phyloP scores from a whole-genome alignment of 2,797 vertebrate genomes.

The Bradypodion ventrale region DNA sequence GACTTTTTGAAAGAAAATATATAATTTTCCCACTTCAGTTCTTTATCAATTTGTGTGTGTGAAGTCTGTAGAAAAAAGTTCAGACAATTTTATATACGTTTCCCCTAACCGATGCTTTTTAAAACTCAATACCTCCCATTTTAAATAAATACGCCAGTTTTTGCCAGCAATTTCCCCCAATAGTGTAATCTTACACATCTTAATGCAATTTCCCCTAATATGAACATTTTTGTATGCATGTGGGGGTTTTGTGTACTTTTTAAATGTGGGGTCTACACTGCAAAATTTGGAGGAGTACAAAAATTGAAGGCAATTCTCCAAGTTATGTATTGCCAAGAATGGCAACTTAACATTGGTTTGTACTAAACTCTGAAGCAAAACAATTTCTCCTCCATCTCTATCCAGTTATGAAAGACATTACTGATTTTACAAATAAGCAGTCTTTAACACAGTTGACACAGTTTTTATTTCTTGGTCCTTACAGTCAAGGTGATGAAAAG shows the following conservation, averaged over 20 bases:
- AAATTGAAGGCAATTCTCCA: background rate
- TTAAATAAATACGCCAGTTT: background rate
- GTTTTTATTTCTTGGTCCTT: constrained; percentile 38
- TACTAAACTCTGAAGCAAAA: background rate
- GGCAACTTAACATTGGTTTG: background rate
- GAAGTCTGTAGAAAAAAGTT: background rate
- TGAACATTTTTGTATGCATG: background rate
- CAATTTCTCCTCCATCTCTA: background rate
- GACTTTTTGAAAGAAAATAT: no score
- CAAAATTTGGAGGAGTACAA: background rate
- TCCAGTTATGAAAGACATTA: constrained; percentile 34
- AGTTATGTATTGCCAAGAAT: background rate
- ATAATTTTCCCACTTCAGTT: background rate
- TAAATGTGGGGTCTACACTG: no score
- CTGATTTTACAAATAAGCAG: constrained; percentile 26
- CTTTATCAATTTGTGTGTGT: background rate
- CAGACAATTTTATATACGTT: background rate
- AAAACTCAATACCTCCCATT: no score
- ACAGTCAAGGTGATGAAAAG: constrained; percentile 46
- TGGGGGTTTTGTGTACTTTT: no score
- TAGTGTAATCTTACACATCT: background rate
- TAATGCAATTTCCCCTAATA: background rate
- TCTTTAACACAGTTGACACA: constrained; percentile 49
- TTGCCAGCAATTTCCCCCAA: background rate
- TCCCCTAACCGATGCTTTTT: background rate